Evolutionary conservation across 23 tunicate genomes (phyloP).

Genomic region (Trididemnum nubilum): DNA sequence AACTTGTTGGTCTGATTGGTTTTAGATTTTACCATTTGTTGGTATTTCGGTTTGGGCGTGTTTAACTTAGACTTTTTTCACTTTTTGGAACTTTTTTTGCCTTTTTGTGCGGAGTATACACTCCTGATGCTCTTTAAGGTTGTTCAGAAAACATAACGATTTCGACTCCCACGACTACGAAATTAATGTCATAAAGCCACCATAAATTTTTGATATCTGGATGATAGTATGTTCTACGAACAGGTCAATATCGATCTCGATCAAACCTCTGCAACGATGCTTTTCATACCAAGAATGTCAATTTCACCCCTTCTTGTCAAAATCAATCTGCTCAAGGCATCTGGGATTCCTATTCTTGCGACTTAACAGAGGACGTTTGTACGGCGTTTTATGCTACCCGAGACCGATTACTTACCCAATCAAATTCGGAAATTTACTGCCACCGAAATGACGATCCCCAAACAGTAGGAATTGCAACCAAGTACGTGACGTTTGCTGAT

Average conservation of each 20-base stretch:
- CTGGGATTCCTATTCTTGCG: background rate
- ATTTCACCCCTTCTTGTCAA: slow-evolving; percentile 26
- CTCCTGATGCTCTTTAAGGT: too few relatives aligned
- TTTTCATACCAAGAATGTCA: slow-evolving; percentile 8
- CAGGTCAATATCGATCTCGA: background rate
- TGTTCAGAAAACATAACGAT: too few relatives aligned
- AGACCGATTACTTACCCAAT: background rate
- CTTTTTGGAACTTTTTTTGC: too few relatives aligned
- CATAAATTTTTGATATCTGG: too few relatives aligned
- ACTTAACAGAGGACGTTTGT: background rate
- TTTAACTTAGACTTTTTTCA: too few relatives aligned
- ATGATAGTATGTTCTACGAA: too few relatives aligned
- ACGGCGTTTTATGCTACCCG: background rate
- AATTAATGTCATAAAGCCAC: too few relatives aligned
- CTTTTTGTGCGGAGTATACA: too few relatives aligned
- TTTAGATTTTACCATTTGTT: too few relatives aligned
- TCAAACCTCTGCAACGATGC: slow-evolving; percentile 11
- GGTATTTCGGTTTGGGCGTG: too few relatives aligned
- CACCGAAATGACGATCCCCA: background rate
- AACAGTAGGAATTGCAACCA: background rate
- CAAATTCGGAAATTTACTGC: background rate
- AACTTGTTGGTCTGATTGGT: too few relatives aligned
- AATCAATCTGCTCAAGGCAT: background rate
- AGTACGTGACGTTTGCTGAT: background rate
- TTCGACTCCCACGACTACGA: too few relatives aligned